These are phyloP conservation scores for Empis stercorea DNA, from an alignment of 2,888 invertebrate species.

Conservation along the genomic window DNA sequence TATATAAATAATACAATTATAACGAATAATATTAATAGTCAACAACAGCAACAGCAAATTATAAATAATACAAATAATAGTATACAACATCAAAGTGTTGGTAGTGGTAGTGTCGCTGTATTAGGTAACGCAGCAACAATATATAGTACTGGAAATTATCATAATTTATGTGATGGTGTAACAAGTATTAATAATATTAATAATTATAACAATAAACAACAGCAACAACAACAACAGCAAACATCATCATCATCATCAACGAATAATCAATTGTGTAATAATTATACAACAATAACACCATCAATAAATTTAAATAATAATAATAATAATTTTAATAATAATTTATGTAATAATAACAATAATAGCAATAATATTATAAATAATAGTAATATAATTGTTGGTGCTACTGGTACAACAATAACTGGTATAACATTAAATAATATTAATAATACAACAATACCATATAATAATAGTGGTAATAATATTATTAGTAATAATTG, in stretches of 20 bases:
- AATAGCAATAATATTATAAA: conserved; percentile 20
- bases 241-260: conserved; percentile 4
- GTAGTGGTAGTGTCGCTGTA: background rate
- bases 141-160: background rate
- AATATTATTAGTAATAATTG: conserved; percentile 29
- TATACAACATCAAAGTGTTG: background rate
- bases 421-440: conserved; percentile 16
- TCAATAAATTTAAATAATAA: conserved; percentile 8
- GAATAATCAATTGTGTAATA: conserved; percentile 8
- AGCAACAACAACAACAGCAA: conserved; percentile 1
- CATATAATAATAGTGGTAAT: conserved; percentile 19
- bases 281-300: conserved; percentile 4
- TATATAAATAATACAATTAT: conserved; percentile 18
- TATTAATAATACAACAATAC: conserved; percentile 20
- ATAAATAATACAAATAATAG: background rate
- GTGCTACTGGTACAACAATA: conserved; percentile 11
- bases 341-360: conserved; percentile 17
- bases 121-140: conserved; percentile 7
- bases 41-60: conserved; percentile 14
- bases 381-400: conserved; percentile 14
- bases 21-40: conserved; percentile 23
- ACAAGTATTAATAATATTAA: conserved; percentile 11
- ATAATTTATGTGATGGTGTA: background rate
- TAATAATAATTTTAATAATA: conserved; percentile 11
- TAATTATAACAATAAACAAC: conserved; percentile 9